phyloP scores from a whole-genome alignment of 1,140 invertebrate genomes.

The Myzus persicae region DNA sequence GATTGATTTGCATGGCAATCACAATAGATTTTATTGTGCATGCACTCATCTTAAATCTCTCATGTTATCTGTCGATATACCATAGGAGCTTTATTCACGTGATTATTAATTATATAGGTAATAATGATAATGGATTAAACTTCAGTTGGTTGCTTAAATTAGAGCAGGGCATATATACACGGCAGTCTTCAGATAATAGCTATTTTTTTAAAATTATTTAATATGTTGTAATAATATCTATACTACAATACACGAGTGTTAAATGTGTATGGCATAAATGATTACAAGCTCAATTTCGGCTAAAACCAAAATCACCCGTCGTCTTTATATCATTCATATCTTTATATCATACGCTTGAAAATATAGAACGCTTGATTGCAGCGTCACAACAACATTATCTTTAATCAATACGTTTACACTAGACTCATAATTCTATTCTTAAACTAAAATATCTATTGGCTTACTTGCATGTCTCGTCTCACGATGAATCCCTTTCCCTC shows the following conservation, averaged over 20 bases:
- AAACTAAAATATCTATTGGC: neutral
- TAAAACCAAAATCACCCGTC: too few species aligned
- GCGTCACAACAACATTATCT: too few species aligned
- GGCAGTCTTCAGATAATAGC: neutral
- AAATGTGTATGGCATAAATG: too few species aligned
- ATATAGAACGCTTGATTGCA: too few species aligned
- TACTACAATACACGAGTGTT: too few species aligned
- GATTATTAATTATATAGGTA: neutral
- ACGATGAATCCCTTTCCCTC: slow-evolving; percentile 62
- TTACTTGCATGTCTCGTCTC: slow-evolving; percentile 62
- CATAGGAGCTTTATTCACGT: neutral
- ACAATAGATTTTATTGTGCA: neutral
- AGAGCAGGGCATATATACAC: neutral
- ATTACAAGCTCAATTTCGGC: too few species aligned
- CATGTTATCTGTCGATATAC: neutral
- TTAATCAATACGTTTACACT: too few species aligned
- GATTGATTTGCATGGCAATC: neutral
- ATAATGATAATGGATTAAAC: neutral
- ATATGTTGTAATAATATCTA: too few species aligned
- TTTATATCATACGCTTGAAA: too few species aligned
- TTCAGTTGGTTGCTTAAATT: neutral
- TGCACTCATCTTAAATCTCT: neutral
- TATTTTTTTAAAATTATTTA: neutral
- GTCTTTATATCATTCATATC: too few species aligned
- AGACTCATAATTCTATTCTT: neutral